Conservation (phyloP, 2,888 invertebrate species). For the Ischnura elegans region DNA sequence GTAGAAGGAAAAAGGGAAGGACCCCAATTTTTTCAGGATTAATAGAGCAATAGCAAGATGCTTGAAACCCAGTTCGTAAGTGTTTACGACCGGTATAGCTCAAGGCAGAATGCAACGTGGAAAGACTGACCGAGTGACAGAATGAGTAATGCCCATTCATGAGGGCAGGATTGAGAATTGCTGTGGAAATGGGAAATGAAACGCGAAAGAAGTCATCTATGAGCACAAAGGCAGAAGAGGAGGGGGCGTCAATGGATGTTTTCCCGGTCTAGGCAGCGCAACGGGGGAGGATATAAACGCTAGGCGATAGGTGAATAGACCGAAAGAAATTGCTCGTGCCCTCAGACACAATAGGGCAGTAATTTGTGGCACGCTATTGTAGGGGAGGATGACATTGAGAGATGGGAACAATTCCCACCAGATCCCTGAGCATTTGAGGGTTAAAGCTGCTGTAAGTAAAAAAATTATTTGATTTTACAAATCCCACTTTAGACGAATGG, state of each 20-base stretch:
- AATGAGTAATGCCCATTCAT: not conserved
- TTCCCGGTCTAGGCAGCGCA: not conserved
- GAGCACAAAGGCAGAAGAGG: not conserved
- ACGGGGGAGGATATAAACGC: too few relatives aligned
- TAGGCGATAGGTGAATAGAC: not conserved
- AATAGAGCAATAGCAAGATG: too few relatives aligned
- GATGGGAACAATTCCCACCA: slow-evolving; percentile 15
- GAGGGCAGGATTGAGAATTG: not conserved
- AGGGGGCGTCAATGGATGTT: not conserved
- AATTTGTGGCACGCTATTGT: not conserved
- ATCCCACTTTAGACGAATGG: too few relatives aligned
- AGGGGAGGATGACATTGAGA: too few relatives aligned
- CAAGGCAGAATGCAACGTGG: too few relatives aligned
- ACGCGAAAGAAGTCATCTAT: not conserved
- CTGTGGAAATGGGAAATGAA: not conserved
- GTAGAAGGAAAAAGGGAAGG: too few relatives aligned
- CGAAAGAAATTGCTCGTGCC: not conserved
- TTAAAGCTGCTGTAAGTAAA: not conserved
- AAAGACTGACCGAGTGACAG: not conserved
- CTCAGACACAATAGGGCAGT: not conserved
- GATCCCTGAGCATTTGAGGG: not conserved
- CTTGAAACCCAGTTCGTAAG: too few relatives aligned
- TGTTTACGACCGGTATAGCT: too few relatives aligned
- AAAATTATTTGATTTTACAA: too few relatives aligned
- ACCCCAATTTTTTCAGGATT: too few relatives aligned